phyloP scores from a whole-genome alignment of 2,797 vertebrate species.

The Microcaecilia unicolor region DNA sequence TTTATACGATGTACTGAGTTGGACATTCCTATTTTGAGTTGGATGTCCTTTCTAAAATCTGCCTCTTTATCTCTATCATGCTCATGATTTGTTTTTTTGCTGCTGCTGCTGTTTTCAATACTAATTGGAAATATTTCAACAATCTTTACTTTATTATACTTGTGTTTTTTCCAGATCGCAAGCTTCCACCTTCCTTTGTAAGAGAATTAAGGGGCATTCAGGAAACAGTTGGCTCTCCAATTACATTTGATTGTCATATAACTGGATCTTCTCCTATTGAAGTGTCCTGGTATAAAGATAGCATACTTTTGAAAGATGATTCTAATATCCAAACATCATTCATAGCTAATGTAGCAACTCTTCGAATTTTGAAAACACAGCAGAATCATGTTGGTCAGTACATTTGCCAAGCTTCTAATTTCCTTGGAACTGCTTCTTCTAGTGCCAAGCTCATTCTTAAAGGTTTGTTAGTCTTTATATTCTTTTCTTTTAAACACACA shows the following conservation, averaged over 20 bases:
- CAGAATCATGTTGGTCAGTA: slow-evolving; percentile 80
- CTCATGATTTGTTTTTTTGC: no score
- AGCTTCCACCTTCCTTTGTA: slow-evolving; percentile 84
- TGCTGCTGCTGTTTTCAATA: no score
- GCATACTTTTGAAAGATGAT: slow-evolving; percentile 52
- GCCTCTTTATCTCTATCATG: no score
- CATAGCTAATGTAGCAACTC: slow-evolving; percentile 76
- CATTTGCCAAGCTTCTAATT: slow-evolving; percentile 82
- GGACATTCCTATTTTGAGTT: no score
- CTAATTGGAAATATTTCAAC: no score
- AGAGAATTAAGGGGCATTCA: slow-evolving; percentile 83
- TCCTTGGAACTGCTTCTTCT: no score
- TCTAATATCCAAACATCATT: slow-evolving; percentile 69
- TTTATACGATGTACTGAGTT: no score
- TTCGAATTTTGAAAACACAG: slow-evolving; percentile 67
- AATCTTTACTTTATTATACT: no score
- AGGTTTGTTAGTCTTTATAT: slow-evolving; percentile 59
- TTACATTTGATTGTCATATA: slow-evolving; percentile 77
- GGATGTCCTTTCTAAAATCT: no score
- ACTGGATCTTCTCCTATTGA: slow-evolving; percentile 82
- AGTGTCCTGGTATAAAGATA: slow-evolving; percentile 83
- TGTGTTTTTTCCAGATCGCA: slow-evolving; percentile 72
- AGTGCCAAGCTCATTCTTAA: no score
- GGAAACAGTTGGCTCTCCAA: slow-evolving; percentile 69
- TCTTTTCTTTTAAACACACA: background rate